These are phyloP conservation scores for Noctua janthina DNA, from an alignment of 2,888 invertebrate species.

Conservation along the genomic window DNA sequence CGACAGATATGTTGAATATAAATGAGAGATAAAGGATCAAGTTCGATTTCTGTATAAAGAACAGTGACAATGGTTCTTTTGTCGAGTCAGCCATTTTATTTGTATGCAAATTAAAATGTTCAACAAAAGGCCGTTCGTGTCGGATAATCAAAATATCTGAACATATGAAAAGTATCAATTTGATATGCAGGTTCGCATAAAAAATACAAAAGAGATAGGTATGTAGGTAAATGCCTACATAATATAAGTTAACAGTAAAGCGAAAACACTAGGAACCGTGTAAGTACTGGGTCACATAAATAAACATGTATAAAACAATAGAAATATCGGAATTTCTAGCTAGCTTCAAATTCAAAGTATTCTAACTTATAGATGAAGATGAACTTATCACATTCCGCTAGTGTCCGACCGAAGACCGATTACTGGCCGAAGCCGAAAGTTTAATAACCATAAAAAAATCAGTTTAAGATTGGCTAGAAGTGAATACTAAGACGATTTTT, in stretches of 20 bases:
- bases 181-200: conserved; percentile 68
- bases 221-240: conserved; percentile 47
- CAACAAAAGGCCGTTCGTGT: conserved; percentile 78
- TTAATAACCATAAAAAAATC: not conserved
- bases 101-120: conserved; percentile 86
- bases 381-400: not conserved
- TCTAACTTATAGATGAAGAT: not conserved
- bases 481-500: not conserved
- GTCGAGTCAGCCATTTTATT: conserved; percentile 88
- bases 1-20: conserved; percentile 88
- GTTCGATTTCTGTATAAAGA: conserved; percentile 84
- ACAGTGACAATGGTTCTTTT: conserved; percentile 86
- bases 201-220: conserved; percentile 54
- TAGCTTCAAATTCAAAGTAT: not conserved
- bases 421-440: not conserved
- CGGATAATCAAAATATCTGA: conserved; percentile 74
- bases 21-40: conserved; percentile 88
- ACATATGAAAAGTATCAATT: conserved; percentile 68
- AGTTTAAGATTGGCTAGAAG: not conserved
- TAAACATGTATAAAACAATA: conserved; percentile 15
- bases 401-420: not conserved
- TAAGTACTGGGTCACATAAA: conserved; percentile 24
- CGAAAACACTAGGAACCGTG: conserved; percentile 20
- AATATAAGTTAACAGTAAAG: conserved; percentile 37
- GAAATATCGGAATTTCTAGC: conserved; percentile 7